These are phyloP conservation scores for Leptogaster cylindrica DNA, from an alignment of 2,888 invertebrate species.

Conservation along the genomic window DNA sequence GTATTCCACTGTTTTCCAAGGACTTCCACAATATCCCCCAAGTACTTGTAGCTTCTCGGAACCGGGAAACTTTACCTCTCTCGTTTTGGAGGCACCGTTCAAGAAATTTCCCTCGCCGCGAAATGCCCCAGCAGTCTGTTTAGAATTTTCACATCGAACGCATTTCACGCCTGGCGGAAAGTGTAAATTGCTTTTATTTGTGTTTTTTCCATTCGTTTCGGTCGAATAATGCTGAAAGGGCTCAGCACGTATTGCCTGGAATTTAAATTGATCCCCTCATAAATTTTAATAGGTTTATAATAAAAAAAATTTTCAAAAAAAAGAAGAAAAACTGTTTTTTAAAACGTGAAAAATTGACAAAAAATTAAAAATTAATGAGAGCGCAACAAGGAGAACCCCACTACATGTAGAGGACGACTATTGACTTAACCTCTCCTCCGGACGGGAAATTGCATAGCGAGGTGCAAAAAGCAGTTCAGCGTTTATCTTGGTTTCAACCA, in stretches of 20 bases:
- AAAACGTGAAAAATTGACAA: background rate
- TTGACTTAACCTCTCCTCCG: constrained; percentile 28
- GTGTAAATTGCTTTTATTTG: constrained; percentile 17
- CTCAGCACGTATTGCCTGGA: background rate
- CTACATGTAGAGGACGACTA: constrained; percentile 30
- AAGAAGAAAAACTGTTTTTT: no score
- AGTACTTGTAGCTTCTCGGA: background rate
- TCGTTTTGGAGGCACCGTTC: background rate
- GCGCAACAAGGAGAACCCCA: constrained; percentile 17
- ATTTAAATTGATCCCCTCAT: no score
- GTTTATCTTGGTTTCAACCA: constrained; percentile 4
- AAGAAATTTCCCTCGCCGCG: constrained; percentile 16
- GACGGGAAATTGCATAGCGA: background rate
- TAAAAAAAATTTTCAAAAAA: no score
- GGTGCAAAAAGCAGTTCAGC: background rate
- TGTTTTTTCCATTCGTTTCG: constrained; percentile 13
- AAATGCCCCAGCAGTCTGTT: constrained; percentile 33
- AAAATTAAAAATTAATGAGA: constrained; percentile 35
- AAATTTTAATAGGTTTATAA: no score
- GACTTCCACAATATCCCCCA: background rate
- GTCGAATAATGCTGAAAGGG: background rate
- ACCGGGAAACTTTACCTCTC: constrained; percentile 20
- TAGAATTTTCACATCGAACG: constrained; percentile 32
- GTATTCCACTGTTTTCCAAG: constrained; percentile 17
- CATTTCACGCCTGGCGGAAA: constrained; percentile 29